These are phyloP conservation scores for Drosophila cognata DNA, from an alignment of 2,888 invertebrate species.

Conservation along the genomic window DNA sequence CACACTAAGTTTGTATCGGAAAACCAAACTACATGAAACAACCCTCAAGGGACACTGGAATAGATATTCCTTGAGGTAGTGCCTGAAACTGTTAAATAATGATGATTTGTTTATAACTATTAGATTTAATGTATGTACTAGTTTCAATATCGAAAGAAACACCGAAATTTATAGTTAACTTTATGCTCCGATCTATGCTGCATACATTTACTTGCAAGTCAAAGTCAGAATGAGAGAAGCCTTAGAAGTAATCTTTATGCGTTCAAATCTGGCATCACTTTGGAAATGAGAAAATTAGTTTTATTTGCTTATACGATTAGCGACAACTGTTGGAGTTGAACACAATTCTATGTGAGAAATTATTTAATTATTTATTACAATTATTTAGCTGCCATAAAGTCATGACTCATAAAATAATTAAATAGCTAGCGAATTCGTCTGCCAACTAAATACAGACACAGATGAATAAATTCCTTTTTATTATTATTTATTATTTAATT, in stretches of 20 bases:
- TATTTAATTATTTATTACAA: neutral
- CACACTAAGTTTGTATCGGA: constrained; percentile 24
- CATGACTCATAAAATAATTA: neutral
- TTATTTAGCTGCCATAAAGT: neutral
- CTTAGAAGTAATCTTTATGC: neutral
- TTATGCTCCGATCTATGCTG: neutral
- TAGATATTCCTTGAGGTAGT: no score
- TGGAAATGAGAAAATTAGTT: neutral
- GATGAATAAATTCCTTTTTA: neutral
- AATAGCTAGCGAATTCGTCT: neutral
- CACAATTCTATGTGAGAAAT: neutral
- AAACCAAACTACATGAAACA: constrained; percentile 43
- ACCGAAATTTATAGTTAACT: neutral
- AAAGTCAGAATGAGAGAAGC: neutral
- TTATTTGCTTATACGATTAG: neutral
- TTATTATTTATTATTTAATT: constrained; percentile 5
- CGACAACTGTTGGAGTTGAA: neutral
- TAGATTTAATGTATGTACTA: constrained; percentile 1
- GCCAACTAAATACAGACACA: neutral
- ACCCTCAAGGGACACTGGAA: constrained; percentile 54
- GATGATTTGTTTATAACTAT: constrained; percentile 41
- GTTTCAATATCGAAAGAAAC: constrained; percentile 38
- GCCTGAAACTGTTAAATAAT: neutral
- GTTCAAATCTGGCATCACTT: neutral
- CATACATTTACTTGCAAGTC: neutral